phyloP scores from a whole-genome alignment of 1,140 invertebrate genomes.

The Drosophila teissieri region DNA sequence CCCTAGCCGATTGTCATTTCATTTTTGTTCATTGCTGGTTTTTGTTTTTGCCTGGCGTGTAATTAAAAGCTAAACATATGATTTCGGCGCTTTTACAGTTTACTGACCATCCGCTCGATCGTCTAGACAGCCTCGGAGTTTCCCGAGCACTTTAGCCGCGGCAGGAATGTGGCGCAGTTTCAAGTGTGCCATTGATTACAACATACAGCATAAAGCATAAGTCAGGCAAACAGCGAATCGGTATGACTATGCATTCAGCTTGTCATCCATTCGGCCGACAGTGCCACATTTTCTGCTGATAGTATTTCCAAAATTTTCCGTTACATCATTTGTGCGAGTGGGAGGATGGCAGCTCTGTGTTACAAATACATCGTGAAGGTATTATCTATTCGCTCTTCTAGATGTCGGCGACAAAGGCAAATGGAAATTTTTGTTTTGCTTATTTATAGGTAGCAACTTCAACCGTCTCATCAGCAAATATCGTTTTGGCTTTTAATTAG shows the following conservation, averaged over 20 bases:
- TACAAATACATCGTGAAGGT: constrained; percentile 42
- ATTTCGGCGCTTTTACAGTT: constrained; percentile 11
- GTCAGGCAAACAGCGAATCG: constrained; percentile 1
- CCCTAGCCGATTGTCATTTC: constrained; percentile 35
- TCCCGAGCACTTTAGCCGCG: constrained; percentile 3
- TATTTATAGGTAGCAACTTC: constrained; percentile 55
- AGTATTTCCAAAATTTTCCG: constrained; percentile 52
- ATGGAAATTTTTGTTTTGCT: constrained; percentile 70
- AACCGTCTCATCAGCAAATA: constrained; percentile 1
- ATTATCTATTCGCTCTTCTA: constrained; percentile 58
- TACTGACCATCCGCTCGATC: constrained; percentile 1
- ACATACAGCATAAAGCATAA: constrained; percentile 1
- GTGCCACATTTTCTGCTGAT: constrained; percentile 18
- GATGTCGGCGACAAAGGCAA: constrained; percentile 62
- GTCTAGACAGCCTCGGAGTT: constrained; percentile 30
- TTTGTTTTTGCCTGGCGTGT: constrained; percentile 28
- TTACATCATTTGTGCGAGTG: constrained; percentile 59
- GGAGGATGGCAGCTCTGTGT: constrained; percentile 30
- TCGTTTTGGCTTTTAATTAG: constrained; percentile 35
- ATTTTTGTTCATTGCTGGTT: constrained; percentile 27
- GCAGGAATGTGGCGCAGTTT: constrained; percentile 10
- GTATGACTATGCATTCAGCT: constrained; percentile 5
- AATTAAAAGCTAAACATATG: constrained; percentile 37
- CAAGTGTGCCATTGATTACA: constrained; percentile 20
- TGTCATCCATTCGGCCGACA: neutral